Conservation (phyloP, 2,113 vertebrate genomes). For the cattle (Bos taurus) region DNA sequence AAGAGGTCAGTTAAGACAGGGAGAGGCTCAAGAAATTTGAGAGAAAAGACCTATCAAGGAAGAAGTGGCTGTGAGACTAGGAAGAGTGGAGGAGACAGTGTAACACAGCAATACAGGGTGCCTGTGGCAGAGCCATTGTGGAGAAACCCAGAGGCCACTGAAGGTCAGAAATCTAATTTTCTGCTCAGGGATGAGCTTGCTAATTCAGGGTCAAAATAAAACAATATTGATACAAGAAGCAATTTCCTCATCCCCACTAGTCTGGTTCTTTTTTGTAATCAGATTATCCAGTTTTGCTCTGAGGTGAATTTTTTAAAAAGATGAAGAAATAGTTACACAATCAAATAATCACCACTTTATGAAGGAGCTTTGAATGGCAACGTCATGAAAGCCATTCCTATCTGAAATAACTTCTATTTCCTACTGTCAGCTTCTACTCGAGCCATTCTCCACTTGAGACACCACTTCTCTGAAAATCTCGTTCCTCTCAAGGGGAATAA, state of each 20-base stretch:
- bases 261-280: background rate
- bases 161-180: background rate
- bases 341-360: background rate
- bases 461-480: background rate
- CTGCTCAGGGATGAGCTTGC: background rate
- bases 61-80: background rate
- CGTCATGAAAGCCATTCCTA: background rate
- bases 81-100: fast-evolving
- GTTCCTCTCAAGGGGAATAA: background rate
- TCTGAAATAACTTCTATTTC: background rate
- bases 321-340: background rate
- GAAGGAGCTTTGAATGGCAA: background rate
- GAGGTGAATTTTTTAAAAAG: background rate
- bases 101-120: too few relatives aligned
- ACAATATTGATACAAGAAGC: background rate
- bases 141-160: background rate
- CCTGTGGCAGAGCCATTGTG: background rate
- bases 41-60: background rate
- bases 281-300: background rate
- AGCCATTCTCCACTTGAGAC: background rate
- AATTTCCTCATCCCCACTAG: background rate
- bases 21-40: background rate
- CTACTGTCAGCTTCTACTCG: background rate
- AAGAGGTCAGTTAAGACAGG: background rate
- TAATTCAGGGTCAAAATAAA: background rate